Evolutionary conservation across 2,113 vertebrate species (phyloP), one percentile per base, ranked within the genome.

Genomic region (zebrafish (Danio rerio)): DNA sequence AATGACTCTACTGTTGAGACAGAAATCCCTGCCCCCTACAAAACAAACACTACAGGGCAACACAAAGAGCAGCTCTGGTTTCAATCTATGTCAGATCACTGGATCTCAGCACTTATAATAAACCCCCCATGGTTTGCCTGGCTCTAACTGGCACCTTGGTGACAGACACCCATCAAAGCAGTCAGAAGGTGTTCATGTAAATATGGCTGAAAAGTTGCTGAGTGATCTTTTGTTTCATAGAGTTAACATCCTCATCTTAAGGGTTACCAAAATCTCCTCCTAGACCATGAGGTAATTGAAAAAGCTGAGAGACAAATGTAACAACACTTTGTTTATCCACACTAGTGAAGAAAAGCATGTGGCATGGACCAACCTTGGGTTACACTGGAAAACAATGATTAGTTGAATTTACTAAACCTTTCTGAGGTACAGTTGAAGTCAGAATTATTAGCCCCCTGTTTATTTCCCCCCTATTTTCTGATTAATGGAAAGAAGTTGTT

Each of bases 81-180:
- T 81, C 63, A 76, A 74, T 71, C 47, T 7, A 56, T 40, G 12
- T 73, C 50, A 40, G 70, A 52, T 52, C 50, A 55, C 47, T 31
- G 20, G 59, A 50, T n/a, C 45, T 42, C 80, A 50, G 6, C 18
- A 62, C 59, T n/a, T 71, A 66, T 52, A 84, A 82, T 76, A 72
- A 83, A 83, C 81, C 53, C 70, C 50, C 18, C 50, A 81, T n/a
- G 16, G 58, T 77, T 63, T 4, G 12, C 15, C 59, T 47, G 81
- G 15, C 65, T 53, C 68, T 83, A 79, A 85, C 77, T 87, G 65
- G 47, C 83, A 83, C 66, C 75, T 62, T 16, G 15, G 49, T 73
- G 81, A 73, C 13, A 72, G 55, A 70, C 55, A 79, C 56, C 76
- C 21, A 69, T 81, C 79, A 81, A 81, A 78, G 61, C 49, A 50